phyloP scores from a whole-genome alignment of 2,797 vertebrate species.

The Acrocephalus scirpaceus region DNA sequence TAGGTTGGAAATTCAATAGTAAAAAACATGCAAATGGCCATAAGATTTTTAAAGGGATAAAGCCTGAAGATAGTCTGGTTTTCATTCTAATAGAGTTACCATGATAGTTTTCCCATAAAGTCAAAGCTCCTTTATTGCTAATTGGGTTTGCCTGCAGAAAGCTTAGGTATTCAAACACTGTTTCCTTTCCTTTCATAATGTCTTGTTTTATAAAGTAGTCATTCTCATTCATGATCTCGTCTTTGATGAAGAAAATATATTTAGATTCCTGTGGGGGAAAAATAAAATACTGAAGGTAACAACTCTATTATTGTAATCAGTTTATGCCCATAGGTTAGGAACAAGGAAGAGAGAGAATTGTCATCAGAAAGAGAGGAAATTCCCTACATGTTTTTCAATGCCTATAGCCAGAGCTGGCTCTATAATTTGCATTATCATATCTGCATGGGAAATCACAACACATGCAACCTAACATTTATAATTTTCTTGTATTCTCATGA shows the following conservation, averaged over 20 bases:
- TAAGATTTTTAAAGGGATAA: constrained; percentile 53
- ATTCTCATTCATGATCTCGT: constrained; percentile 14
- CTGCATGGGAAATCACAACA: neutral
- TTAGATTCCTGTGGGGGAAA: neutral
- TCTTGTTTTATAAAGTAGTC: constrained; percentile 5
- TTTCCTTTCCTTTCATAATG: constrained; percentile 10
- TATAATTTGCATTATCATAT: neutral
- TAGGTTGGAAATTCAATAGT: constrained; percentile 27
- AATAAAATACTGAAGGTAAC: constrained; percentile 11
- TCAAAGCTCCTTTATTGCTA: constrained; percentile 28
- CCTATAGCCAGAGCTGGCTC: neutral
- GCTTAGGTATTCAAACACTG: neutral
- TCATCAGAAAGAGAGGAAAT: neutral
- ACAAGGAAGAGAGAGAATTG: neutral
- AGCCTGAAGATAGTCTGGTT: constrained; percentile 24
- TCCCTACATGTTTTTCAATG: neutral
- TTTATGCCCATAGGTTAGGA: neutral
- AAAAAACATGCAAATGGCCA: constrained; percentile 5
- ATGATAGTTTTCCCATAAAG: constrained; percentile 11
- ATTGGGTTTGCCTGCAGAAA: neutral
- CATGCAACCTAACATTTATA: neutral
- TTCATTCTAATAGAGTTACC: constrained; percentile 22
- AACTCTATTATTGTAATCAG: neutral
- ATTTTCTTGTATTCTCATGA: neutral
- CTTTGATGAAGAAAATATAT: constrained; percentile 9